These are phyloP conservation scores for Bubo blakistoni DNA, from an alignment of 2,113 vertebrate genomes.

Conservation along the genomic window DNA sequence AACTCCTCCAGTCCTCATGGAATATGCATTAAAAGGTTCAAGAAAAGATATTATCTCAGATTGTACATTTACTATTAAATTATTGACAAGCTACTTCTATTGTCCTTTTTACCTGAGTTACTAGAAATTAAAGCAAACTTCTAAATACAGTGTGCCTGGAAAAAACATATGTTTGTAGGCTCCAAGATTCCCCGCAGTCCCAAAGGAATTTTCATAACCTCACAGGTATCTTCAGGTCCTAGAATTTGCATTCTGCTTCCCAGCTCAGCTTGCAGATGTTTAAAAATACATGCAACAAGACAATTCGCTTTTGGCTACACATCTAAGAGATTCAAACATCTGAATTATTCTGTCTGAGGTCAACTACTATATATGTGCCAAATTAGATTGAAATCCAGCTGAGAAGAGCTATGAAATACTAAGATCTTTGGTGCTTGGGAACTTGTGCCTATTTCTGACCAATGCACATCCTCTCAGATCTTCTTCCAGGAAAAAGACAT, in stretches of 20 bases:
- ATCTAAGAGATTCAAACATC: conserved; percentile 56
- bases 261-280: conserved; percentile 45
- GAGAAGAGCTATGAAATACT: conserved; percentile 24
- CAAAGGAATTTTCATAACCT: not conserved
- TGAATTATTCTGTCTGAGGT: conserved; percentile 70
- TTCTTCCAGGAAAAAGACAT: not conserved
- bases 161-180: not conserved
- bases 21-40: not conserved
- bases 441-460: conserved; percentile 19
- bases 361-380: conserved; percentile 38
- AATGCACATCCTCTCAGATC: not conserved
- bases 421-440: conserved; percentile 2
- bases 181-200: not conserved
- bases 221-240: conserved; percentile 10
- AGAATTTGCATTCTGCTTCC: conserved; percentile 44
- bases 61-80: not conserved
- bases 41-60: not conserved
- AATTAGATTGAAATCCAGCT: conserved; percentile 48
- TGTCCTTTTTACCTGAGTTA: not conserved
- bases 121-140: not conserved
- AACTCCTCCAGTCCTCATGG: not conserved
- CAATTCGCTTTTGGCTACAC: conserved; percentile 60
- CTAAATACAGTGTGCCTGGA: not conserved
- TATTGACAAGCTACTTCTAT: conserved; percentile 8
- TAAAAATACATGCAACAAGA: conserved; percentile 65